These are phyloP conservation scores for Spilosoma lubricipeda DNA, from an alignment of 2,888 invertebrate genomes.

Conservation along the genomic window DNA sequence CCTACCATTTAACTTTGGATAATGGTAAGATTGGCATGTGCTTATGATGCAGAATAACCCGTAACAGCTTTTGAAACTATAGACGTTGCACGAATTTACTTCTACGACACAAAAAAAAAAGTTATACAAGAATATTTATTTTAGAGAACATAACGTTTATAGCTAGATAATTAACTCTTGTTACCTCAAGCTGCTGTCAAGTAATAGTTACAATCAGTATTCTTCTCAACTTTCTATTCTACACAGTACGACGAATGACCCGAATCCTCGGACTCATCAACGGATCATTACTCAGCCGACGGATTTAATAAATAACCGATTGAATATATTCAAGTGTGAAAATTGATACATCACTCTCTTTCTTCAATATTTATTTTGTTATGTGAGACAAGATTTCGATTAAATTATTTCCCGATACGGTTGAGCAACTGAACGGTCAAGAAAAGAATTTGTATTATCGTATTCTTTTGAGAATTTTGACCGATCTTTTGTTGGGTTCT, in stretches of 20 bases:
- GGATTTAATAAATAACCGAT: not conserved
- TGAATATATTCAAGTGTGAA: not conserved
- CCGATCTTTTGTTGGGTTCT: not conserved
- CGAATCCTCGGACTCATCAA: not conserved
- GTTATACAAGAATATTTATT: too few species aligned
- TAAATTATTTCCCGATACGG: not conserved
- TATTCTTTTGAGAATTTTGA: not conserved
- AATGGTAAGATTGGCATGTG: not conserved
- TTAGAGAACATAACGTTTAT: too few species aligned
- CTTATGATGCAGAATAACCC: not conserved
- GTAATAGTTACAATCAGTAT: not conserved
- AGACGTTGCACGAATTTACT: too few species aligned
- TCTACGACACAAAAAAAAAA: too few species aligned
- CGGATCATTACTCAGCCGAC: too few species aligned
- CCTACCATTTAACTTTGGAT: not conserved
- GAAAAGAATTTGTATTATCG: constrained; percentile 2
- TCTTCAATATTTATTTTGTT: not conserved
- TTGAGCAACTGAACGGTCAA: not conserved
- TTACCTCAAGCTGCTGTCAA: not conserved
- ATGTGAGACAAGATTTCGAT: not conserved
- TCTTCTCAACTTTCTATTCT: not conserved
- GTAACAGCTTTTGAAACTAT: not conserved
- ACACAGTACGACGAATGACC: not conserved
- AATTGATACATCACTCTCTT: not conserved
- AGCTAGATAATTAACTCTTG: not conserved